These are phyloP conservation scores for Thamnophis sirtalis DNA, from an alignment of 2,113 vertebrate species.

Conservation along the genomic window DNA sequence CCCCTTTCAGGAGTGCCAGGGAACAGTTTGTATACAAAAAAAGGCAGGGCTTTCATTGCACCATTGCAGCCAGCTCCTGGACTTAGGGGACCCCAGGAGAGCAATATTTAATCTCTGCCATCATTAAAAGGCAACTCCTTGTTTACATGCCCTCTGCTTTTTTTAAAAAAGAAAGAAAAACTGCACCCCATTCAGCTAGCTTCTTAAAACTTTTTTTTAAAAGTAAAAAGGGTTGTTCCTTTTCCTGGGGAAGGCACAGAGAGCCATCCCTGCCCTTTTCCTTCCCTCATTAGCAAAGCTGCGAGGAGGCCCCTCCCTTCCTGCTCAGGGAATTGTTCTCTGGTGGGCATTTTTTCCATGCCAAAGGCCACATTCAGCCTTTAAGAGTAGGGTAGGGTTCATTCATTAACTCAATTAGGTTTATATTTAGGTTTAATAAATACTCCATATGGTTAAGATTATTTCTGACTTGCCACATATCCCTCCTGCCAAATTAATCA, in stretches of 20 bases:
- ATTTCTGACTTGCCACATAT: neutral
- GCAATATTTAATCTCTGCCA: neutral
- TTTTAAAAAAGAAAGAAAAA: neutral
- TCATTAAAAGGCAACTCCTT: rapidly evolving
- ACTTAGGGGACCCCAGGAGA: neutral
- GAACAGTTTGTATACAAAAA: rapidly evolving
- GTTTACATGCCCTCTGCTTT: neutral
- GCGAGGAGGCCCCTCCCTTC: neutral
- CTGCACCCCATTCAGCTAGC: neutral
- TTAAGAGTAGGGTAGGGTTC: neutral
- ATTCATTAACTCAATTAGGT: neutral
- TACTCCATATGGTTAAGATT: neutral
- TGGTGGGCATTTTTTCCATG: neutral
- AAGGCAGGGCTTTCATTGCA: neutral
- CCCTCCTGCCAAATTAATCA: neutral
- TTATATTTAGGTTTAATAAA: neutral
- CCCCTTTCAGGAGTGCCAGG: neutral
- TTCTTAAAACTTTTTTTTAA: neutral
- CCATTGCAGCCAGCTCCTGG: neutral
- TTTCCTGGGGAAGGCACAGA: neutral
- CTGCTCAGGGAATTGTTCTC: neutral
- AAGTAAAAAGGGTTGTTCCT: neutral
- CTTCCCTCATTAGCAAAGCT: too few species aligned
- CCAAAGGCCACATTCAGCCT: neutral
- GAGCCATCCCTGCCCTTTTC: too few species aligned